Evolutionary conservation across 2,797 vertebrate genomes (phyloP), one percentile per base, ranked within the genome.

Genomic region (Premnoplex brunnescens): DNA sequence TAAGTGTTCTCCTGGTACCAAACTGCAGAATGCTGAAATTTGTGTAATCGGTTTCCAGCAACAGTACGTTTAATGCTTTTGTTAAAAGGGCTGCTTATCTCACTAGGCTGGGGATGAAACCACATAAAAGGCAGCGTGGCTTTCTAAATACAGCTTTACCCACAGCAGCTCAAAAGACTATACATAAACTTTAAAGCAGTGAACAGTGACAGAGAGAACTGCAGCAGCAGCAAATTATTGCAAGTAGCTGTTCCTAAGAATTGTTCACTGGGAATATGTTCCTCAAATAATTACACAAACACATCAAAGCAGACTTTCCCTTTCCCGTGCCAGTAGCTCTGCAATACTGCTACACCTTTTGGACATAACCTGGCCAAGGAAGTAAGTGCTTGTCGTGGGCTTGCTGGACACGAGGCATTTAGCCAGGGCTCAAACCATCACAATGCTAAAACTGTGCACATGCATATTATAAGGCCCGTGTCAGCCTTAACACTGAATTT

Each of bases 51-150:
- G 41, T 46, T 88, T 74, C 60, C 4, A 7, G 36, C 60, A 71
- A 81, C 20, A 75, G 46, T 39, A 82, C 75, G 27, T 72, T 55
- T 32, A 72, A 59, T 12, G 34, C 36, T 68, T 55, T 43, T 62
- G 56, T 87, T 88, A 79, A 76, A 89, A 85, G 30, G 34, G 15
- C 60, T 60, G 85, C 52, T 92, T 95, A 91, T 79, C 85, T 89
- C 87, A 74, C 48, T 28, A 80, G 52, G 64, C 71, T 72, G 67
- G 92, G 64, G 55, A 76, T 77, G 72, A 87, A 96, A 67, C 54
- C 3, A 7, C 62, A 62, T 26, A 71, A 90, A 78, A 82, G 32
- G 26, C 34, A 6, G 66, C 37, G 55, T 1, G 1, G 30, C 72
- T 71, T 84, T 92, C 90, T 32, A 84, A 43, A 72, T 20, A 62